phyloP scores from a whole-genome alignment of 1,140 invertebrate genomes.

The Pogonognathellus flavescens region DNA sequence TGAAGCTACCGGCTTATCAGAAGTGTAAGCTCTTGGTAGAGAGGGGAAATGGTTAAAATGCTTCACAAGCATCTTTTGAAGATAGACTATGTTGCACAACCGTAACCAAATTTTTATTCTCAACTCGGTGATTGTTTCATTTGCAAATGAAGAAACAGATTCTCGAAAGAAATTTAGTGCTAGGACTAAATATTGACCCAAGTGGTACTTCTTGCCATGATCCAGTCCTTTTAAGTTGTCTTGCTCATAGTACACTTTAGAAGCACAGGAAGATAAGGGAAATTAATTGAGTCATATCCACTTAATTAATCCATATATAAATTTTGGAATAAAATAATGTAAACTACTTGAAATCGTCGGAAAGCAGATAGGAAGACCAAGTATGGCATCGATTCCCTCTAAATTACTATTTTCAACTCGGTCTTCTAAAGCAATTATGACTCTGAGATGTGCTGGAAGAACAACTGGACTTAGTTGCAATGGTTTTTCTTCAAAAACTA shows the following conservation, averaged over 20 bases:
- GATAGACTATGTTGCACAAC: slow-evolving; percentile 53
- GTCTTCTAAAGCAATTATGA: slow-evolving; percentile 31
- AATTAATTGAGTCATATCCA: background rate
- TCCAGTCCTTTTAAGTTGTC: background rate
- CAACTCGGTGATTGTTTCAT: slow-evolving; percentile 43
- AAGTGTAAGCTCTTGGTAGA: slow-evolving; percentile 59
- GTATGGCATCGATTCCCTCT: slow-evolving; percentile 59
- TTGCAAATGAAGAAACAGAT: slow-evolving; percentile 59
- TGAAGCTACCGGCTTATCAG: background rate
- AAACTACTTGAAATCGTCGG: slow-evolving; percentile 48
- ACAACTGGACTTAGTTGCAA: slow-evolving; percentile 55
- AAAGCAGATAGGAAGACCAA: slow-evolving; percentile 61
- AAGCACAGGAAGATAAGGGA: background rate
- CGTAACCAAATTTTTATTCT: slow-evolving; percentile 60
- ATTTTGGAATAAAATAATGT: background rate
- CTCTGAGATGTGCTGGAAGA: slow-evolving; percentile 55
- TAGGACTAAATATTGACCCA: slow-evolving; percentile 61
- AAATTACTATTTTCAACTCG: slow-evolving; percentile 38
- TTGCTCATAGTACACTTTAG: slow-evolving; percentile 57
- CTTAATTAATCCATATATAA: slow-evolving; percentile 22
- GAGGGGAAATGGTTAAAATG: slow-evolving; percentile 43
- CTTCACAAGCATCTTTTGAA: slow-evolving; percentile 56
- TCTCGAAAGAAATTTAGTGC: slow-evolving; percentile 65
- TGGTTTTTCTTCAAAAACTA: slow-evolving; percentile 56
- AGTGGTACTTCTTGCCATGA: slow-evolving; percentile 27